Base-by-base conservation (phyloP, 23 tunicate genomes). In the Trididemnum miniatum region DNA sequence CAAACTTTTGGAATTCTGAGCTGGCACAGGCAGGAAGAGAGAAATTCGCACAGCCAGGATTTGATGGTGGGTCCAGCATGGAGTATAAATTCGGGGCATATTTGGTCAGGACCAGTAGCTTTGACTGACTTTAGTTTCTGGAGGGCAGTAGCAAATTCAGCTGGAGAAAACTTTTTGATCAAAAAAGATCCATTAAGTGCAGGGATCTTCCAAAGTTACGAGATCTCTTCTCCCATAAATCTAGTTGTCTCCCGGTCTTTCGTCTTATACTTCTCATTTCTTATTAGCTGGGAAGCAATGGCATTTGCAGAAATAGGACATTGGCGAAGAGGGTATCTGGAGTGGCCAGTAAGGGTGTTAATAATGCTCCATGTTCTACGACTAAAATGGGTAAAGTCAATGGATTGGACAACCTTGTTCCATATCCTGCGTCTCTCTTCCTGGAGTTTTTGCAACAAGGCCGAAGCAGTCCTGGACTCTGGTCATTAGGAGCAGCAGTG, bases 231-330 rank as follows among this genome's bases (percentile, higher is more conserved):
- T 29, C 28, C 1, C 23, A 76, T 35, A 32, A 76, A 65, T 51
- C 65, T 29, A 29, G 65, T 29, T 49, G 65, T 49, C 51, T 79
- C 71, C 27, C 83, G 51, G 28, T 23, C 50, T 28, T 32, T 20
- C n/a, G 50, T 9, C 50, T 20, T 31, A 72, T 59, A 79, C 35
- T 20, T 35, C n/a, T 50, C 71, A 35, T 59, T 79, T 35, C 31
- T 34, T 0, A 59, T 32, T 35, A 79, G 22, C 40, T 79, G 83
- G 51, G 83, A 79, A 0, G 83, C 83, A 2, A 79, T 79, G 51
- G 51, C 71, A 35, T 79, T 79, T 1, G 83, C 81, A 29, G 64
- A 39, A 35, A 79, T 59, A 59, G 83, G 72, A 62, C 83, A 79
- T 7, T 60, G 71, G 2, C 51, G 30, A 31, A 28, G 44, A 27